Percentiles rank a stretch among this genome's conserved stretches.
Conservation (phyloP, 2,797 vertebrate genomes). For the Graptemys geographica region DNA sequence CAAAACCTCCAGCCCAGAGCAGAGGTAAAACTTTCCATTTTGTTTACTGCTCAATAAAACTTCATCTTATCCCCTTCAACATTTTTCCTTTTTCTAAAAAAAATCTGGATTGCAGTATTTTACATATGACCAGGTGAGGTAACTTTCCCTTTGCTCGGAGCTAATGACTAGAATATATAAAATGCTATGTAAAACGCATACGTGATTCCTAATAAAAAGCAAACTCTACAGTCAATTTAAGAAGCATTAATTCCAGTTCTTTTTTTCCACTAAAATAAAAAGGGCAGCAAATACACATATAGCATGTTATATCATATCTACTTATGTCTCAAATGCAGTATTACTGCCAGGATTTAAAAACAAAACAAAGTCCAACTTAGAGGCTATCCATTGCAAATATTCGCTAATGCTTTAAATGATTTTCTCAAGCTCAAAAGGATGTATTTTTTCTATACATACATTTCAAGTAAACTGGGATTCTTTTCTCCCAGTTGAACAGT, state of each 20-base stretch:
- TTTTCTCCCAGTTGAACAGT: background rate
- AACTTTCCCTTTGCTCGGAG: background rate
- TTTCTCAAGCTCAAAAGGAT: constrained; percentile 20
- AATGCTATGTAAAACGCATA: background rate
- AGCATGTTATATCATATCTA: background rate
- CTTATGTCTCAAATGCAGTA: background rate
- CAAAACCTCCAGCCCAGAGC: background rate
- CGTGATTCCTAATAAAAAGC: background rate
- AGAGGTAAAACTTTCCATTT: background rate
- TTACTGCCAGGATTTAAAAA: background rate
- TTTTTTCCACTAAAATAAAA: background rate
- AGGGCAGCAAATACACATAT: background rate
- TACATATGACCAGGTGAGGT: background rate
- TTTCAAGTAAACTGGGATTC: background rate
- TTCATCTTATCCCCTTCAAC: background rate
- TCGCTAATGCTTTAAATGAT: background rate
- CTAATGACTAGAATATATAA: background rate
- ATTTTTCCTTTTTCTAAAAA: background rate
- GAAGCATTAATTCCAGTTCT: background rate
- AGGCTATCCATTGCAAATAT: constrained; percentile 1
- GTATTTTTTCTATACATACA: background rate
- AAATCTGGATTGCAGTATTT: background rate
- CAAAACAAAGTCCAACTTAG: background rate
- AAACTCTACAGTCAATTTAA: background rate
- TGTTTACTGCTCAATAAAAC: background rate